Base-by-base conservation (phyloP, 2,797 vertebrate genomes). In the Pristis pectinata region DNA sequence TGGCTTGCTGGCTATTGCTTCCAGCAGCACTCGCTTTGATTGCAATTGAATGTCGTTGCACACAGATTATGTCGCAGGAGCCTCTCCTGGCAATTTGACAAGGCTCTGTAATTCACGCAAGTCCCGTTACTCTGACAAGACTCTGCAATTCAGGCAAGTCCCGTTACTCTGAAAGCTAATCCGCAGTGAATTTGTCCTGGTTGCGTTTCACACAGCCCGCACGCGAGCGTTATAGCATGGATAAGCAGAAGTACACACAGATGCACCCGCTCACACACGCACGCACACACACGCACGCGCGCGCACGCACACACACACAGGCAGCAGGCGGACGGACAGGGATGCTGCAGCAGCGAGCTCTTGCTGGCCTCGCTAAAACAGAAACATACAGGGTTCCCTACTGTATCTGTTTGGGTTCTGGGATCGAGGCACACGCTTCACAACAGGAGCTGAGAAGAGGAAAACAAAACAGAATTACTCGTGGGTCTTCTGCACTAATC, bases 371-470 rank as follows among this genome's bases (percentile, higher is more conserved):
- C 92, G 67, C 92, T 94, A 95, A 34, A 70, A 93, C 94, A 76
- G 82, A 34, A 67, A 96, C 98, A 97, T 94, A 98, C 98, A 93
- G 95, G 98, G 98, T 95, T 98, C 98, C 96, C 98, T 96, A 96
- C 98, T 98, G 97, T 97, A 98, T 91, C 97, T 98, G 96, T 98
- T 97, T 13, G 97, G 97, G 94, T 97, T 98, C 89, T 98, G 97
- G 94, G 97, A 97, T 95, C 98, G 98, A 72, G 97, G 96, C 95
- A 97, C 97, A 53, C 97, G 97, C 96, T 98, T 97, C 96, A 97
- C 94, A 94, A 97, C 96, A 24, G 97, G 94, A 94, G 97, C 97
- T 98, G 95, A 77, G 94, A 61, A 80, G 95, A 93, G 92, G 94
- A 95, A 95, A 44, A 96, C 95, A 95, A 95, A 95, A 94, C 95